Evolutionary conservation across 1,140 invertebrate genomes (phyloP).

Genomic region (Babylonia areolata): DNA sequence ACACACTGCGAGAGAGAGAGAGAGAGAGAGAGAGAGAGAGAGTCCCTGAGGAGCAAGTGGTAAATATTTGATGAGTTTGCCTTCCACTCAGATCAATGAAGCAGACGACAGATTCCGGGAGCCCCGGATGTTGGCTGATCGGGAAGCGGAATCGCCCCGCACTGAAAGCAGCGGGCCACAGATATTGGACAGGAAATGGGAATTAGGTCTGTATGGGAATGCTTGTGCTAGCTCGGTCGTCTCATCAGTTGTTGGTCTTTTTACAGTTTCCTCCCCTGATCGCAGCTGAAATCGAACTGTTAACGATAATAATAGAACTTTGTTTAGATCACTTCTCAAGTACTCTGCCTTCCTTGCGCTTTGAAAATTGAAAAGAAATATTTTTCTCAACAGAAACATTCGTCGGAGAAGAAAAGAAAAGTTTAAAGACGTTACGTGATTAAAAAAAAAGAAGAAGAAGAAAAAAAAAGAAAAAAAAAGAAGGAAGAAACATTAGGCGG

Average conservation of each 20-base stretch:
- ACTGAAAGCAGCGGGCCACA: constrained; percentile 4
- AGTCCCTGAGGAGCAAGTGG: constrained; percentile 20
- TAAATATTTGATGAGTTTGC: constrained; percentile 41
- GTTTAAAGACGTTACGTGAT: too few relatives aligned
- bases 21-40: neutral
- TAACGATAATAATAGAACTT: too few relatives aligned
- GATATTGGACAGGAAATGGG: constrained; percentile 20
- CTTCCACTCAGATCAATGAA: constrained; percentile 35
- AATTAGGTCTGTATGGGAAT: constrained; percentile 4
- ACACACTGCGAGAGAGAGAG: neutral
- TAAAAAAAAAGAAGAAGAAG: too few relatives aligned
- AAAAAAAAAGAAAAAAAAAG: too few relatives aligned
- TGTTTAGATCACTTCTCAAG: too few relatives aligned
- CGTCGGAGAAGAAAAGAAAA: too few relatives aligned
- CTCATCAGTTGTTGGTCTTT: constrained; percentile 2
- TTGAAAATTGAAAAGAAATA: too few relatives aligned
- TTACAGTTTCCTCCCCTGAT: neutral
- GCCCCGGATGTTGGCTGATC: constrained; percentile 11
- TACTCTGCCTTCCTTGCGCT: too few relatives aligned
- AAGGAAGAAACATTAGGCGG: too few relatives aligned
- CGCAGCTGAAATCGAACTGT: too few relatives aligned
- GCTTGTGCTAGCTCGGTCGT: neutral
- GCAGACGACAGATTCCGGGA: constrained; percentile 39
- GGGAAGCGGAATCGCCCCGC: constrained; percentile 11
- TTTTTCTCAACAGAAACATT: too few relatives aligned